Evolutionary conservation across 2,113 vertebrate genomes (phyloP).

Genomic region (Origma solitaria): DNA sequence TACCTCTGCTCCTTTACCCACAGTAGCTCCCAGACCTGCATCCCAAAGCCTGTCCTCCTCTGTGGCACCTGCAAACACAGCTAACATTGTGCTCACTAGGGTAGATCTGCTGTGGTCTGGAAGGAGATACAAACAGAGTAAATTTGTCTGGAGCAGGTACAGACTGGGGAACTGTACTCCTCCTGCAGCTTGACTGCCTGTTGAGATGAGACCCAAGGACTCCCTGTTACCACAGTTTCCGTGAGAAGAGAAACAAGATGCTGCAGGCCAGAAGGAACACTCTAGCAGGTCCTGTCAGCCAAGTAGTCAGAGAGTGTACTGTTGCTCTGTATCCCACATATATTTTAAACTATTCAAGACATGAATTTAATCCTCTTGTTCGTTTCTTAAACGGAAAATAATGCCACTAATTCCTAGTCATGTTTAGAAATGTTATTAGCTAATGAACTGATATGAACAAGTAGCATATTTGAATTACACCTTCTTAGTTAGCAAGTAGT

Average conservation of each 20-base stretch:
- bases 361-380: neutral
- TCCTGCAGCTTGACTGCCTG: neutral
- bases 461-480: neutral
- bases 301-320: fast-evolving
- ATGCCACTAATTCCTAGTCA: neutral
- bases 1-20: neutral
- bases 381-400: neutral
- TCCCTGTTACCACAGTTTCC: neutral
- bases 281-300: neutral
- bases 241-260: neutral
- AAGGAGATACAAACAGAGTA: neutral
- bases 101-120: neutral
- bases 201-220: neutral
- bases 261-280: neutral
- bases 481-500: neutral
- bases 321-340: neutral
- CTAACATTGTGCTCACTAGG: fast-evolving
- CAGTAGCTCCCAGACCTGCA: neutral
- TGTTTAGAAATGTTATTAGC: neutral
- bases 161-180: neutral
- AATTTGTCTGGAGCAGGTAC: neutral
- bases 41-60: neutral
- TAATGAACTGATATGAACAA: neutral
- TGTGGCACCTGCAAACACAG: neutral
- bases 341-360: neutral